These are phyloP conservation scores for Hyppa rectilinea DNA, from an alignment of 2,888 invertebrate species.

Conservation along the genomic window DNA sequence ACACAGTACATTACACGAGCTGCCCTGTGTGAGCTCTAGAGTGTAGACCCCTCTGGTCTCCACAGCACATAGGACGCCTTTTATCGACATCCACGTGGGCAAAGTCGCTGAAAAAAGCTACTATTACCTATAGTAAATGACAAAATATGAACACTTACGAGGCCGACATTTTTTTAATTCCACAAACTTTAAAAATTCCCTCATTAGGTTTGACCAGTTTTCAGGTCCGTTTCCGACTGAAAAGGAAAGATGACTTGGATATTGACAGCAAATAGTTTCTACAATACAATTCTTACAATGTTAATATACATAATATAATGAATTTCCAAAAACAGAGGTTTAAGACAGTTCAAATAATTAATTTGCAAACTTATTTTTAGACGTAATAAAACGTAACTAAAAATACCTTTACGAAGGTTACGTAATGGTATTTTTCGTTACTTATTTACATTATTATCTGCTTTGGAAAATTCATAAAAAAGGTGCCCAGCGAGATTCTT, in stretches of 20 bases:
- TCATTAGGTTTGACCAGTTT: slow-evolving; percentile 25
- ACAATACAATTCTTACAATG: background rate
- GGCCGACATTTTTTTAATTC: slow-evolving; percentile 23
- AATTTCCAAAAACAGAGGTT: background rate
- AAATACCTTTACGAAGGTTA: no score
- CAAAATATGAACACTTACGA: slow-evolving; percentile 20
- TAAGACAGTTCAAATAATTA: background rate
- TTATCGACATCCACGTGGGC: no score
- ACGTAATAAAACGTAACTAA: background rate
- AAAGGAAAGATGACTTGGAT: background rate
- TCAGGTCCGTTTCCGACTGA: background rate
- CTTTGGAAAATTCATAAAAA: background rate
- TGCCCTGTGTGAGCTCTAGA: no score
- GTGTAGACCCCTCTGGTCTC: no score
- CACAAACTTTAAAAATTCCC: slow-evolving; percentile 34
- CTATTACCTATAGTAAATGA: background rate
- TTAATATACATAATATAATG: background rate
- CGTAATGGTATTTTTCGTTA: background rate
- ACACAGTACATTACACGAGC: no score
- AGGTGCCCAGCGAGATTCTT: slow-evolving; percentile 18
- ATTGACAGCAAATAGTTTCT: background rate
- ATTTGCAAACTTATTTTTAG: background rate
- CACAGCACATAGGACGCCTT: no score
- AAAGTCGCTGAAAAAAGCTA: no score
- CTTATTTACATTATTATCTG: background rate